Conservation (phyloP, 1,140 invertebrate species). For the Drosophila orena region DNA sequence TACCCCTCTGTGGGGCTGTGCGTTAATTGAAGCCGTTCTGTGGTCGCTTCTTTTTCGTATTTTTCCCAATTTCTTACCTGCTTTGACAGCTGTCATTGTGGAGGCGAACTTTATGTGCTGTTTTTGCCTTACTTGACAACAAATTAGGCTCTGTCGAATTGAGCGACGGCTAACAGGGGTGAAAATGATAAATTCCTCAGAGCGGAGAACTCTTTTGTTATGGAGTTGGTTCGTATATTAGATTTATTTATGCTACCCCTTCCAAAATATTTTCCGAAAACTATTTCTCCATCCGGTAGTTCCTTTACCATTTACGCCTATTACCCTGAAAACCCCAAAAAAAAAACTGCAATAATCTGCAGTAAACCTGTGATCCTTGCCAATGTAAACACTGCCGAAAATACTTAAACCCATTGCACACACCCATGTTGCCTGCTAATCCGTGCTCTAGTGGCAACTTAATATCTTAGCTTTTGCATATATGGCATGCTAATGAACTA, state of each 20-base stretch:
- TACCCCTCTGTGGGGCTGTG: constrained; percentile 28
- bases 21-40: constrained; percentile 66
- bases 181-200: no score
- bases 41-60: constrained; percentile 11
- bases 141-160: constrained; percentile 56
- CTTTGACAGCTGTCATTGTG: constrained; percentile 67
- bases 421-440: constrained; percentile 24
- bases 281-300: no score
- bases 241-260: no score
- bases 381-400: constrained; percentile 9
- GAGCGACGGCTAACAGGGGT: constrained; percentile 19
- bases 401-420: constrained; percentile 15
- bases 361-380: not conserved
- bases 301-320: no score
- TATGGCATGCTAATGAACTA: constrained; percentile 61
- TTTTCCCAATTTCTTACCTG: constrained; percentile 13
- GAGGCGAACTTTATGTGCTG: constrained; percentile 59
- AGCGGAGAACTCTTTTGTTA: not conserved
- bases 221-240: no score
- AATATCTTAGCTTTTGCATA: constrained; percentile 49
- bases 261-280: no score
- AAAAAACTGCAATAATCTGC: constrained; percentile 5
- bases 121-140: constrained; percentile 28
- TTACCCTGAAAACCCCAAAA: not conserved
- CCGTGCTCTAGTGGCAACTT: constrained; percentile 25